Conservation (phyloP, 2,797 vertebrate species). For the Sandelia bainsii region DNA sequence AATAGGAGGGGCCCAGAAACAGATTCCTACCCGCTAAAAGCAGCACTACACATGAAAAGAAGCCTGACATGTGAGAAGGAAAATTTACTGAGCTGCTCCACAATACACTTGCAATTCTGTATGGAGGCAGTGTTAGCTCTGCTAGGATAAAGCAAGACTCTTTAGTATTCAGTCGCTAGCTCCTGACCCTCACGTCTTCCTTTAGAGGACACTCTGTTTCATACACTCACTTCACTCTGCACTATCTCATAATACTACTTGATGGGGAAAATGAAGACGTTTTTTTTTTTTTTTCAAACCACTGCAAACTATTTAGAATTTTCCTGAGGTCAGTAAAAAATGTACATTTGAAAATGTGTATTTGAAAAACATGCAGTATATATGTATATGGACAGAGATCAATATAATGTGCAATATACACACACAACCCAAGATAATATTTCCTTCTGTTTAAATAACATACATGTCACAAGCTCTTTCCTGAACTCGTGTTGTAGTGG, state of each 20-base stretch:
- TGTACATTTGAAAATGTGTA: too few species aligned
- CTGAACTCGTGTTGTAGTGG: constrained; percentile 38
- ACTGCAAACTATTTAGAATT: not conserved
- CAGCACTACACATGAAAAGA: constrained; percentile 25
- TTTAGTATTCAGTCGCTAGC: constrained; percentile 68
- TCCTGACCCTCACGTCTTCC: constrained; percentile 58
- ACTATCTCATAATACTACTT: constrained; percentile 32
- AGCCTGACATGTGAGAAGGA: constrained; percentile 34
- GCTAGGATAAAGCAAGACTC: constrained; percentile 57
- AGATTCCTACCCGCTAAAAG: constrained; percentile 25
- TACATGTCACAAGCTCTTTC: constrained; percentile 34
- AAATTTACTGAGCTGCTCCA: constrained; percentile 31
- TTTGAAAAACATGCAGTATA: too few species aligned
- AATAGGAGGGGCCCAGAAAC: not conserved
- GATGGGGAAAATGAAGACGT: constrained; percentile 6
- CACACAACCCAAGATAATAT: constrained; percentile 12
- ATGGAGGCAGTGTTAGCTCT: constrained; percentile 58
- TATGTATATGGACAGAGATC: too few species aligned
- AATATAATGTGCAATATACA: not conserved
- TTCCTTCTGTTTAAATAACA: constrained; percentile 52
- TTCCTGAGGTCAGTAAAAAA: constrained; percentile 1
- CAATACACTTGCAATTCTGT: constrained; percentile 54
- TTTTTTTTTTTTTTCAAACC: too few species aligned
- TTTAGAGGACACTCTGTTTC: constrained; percentile 63
- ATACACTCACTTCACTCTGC: constrained; percentile 49